phyloP scores from a whole-genome alignment of 2,113 vertebrate genomes.

The Hystrix brachyura region DNA sequence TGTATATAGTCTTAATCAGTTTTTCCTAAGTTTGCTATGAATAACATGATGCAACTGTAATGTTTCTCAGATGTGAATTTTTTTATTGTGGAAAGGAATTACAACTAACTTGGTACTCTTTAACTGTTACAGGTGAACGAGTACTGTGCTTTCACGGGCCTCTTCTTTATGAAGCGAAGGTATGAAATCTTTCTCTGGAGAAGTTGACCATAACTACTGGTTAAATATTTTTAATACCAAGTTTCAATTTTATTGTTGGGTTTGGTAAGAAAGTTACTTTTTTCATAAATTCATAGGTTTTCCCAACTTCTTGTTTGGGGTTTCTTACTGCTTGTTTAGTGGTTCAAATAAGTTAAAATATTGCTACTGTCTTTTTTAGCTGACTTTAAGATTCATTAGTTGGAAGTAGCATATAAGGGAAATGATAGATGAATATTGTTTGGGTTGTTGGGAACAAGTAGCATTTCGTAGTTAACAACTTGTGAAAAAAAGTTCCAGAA shows the following conservation, averaged over 20 bases:
- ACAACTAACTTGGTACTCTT: background rate
- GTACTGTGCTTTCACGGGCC: conserved; percentile 99
- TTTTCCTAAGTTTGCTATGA: background rate
- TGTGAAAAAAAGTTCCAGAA: background rate
- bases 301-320: background rate
- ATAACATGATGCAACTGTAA: background rate
- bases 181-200: conserved; percentile 84
- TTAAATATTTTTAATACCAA: background rate
- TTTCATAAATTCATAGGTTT: background rate
- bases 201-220: background rate
- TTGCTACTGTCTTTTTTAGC: background rate
- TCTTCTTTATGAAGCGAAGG: conserved; percentile 99
- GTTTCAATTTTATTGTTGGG: background rate
- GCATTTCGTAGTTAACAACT: background rate
- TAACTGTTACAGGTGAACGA: conserved; percentile 93
- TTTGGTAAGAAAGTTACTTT: background rate
- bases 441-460: background rate
- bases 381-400: background rate
- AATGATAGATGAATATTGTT: background rate
- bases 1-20: background rate
- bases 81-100: background rate
- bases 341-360: background rate
- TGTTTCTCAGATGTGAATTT: background rate
- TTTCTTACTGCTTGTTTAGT: background rate
- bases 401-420: background rate